These are phyloP conservation scores for Gonatopus flavifemur DNA, from an alignment of 1,140 invertebrate genomes.

Conservation along the genomic window DNA sequence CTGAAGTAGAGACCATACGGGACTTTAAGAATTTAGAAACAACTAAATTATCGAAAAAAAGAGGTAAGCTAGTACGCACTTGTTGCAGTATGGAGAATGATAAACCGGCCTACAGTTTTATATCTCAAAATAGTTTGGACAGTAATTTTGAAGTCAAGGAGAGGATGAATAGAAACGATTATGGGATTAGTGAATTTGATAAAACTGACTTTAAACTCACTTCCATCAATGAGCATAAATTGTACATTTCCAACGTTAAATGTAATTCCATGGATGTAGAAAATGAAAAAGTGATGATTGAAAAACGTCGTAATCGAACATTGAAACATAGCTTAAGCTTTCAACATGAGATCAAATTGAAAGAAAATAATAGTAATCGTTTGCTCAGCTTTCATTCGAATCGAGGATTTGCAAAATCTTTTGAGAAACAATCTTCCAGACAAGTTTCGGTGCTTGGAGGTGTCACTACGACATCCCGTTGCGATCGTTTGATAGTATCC, in stretches of 20 bases:
- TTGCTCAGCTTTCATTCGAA: background rate
- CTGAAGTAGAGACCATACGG: background rate
- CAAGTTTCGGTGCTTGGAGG: constrained; percentile 22
- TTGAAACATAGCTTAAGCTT: constrained; percentile 40
- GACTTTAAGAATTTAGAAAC: constrained; percentile 24
- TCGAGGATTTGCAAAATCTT: too few species aligned
- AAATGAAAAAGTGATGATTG: background rate
- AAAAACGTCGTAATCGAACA: constrained; percentile 7
- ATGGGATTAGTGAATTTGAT: too few species aligned
- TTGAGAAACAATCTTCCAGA: background rate
- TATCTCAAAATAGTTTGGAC: constrained; percentile 28
- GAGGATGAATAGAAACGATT: background rate
- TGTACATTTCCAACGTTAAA: constrained; percentile 26
- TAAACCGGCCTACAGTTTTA: constrained; percentile 32
- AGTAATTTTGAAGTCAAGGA: constrained; percentile 16
- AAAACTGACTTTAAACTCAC: too few species aligned
- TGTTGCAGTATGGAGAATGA: constrained; percentile 27
- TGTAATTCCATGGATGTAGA: too few species aligned
- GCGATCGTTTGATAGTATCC: constrained; percentile 22
- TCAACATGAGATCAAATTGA: constrained; percentile 19
- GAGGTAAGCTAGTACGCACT: constrained; percentile 53
- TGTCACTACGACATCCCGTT: constrained; percentile 24
- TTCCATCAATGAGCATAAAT: constrained; percentile 2
- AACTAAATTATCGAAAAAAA: constrained; percentile 44
- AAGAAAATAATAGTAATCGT: constrained; percentile 18